Evolutionary conservation across 1,140 invertebrate genomes (phyloP).

Genomic region (Zophobas morio): DNA sequence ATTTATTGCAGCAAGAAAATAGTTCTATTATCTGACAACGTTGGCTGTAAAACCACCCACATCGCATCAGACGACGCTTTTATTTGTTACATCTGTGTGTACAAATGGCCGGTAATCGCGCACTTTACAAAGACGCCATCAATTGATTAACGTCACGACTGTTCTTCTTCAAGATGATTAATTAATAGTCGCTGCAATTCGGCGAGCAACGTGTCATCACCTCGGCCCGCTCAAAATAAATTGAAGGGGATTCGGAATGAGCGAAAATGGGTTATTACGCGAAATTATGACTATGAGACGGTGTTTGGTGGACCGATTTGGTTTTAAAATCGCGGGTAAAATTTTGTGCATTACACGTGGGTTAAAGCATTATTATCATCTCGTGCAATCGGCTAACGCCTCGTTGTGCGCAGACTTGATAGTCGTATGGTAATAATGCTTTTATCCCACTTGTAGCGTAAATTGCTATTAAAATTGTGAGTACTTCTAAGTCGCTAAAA

Average conservation of each 20-base stretch:
- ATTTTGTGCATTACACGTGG: background rate
- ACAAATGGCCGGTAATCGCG: slow-evolving; percentile 23
- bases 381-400: background rate
- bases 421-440: too few relatives aligned
- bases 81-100: slow-evolving; percentile 37
- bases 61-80: slow-evolving; percentile 6
- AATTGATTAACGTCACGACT: slow-evolving; percentile 29
- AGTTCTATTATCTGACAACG: slow-evolving; percentile 40
- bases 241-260: background rate
- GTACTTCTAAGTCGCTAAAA: too few relatives aligned
- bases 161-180: slow-evolving; percentile 18
- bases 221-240: background rate
- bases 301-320: too few relatives aligned
- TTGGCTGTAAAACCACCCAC: slow-evolving; percentile 31
- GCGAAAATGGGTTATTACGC: background rate
- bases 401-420: background rate
- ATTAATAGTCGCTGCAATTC: slow-evolving; percentile 6
- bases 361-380: background rate
- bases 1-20: slow-evolving; percentile 33
- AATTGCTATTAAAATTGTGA: too few relatives aligned
- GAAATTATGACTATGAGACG: too few relatives aligned
- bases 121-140: slow-evolving; percentile 22
- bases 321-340: background rate
- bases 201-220: slow-evolving; percentile 1
- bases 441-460: too few relatives aligned